phyloP scores from a whole-genome alignment of 2,797 vertebrate species.

The Hirundo rustica region DNA sequence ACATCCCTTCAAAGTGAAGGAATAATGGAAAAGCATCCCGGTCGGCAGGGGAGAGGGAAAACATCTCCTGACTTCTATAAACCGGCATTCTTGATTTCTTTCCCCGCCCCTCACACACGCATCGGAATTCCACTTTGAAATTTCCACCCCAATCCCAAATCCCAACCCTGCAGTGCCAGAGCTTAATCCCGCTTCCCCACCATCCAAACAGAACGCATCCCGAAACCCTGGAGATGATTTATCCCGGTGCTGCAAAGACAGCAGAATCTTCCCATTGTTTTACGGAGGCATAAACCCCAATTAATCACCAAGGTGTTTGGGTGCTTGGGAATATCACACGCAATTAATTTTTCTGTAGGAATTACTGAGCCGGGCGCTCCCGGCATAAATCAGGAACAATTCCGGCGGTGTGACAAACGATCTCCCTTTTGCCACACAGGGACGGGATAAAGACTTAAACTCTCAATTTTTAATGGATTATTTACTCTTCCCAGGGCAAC shows the following conservation, averaged over 20 bases:
- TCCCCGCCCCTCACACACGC: not conserved
- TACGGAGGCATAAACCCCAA: not conserved
- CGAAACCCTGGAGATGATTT: not conserved
- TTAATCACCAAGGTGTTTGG: not conserved
- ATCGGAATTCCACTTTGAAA: not conserved
- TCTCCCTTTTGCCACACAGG: not conserved
- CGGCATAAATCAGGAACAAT: not conserved
- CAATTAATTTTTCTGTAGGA: conserved; percentile 19
- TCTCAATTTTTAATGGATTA: not conserved
- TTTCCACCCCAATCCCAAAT: not conserved
- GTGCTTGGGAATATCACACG: not conserved
- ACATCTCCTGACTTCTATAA: not conserved
- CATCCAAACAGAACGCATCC: not conserved
- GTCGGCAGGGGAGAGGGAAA: not conserved
- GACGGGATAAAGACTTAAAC: not conserved
- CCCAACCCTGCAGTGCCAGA: not conserved
- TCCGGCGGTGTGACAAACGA: not conserved
- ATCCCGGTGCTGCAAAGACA: not conserved
- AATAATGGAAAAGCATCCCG: not conserved
- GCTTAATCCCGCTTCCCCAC: not conserved
- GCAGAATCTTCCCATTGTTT: not conserved
- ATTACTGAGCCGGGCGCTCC: not conserved
- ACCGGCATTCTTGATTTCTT: not conserved
- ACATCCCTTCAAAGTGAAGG: not conserved
- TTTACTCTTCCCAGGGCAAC: not conserved